Conservation (phyloP, 2,888 invertebrate species). For the Xylota segnis region DNA sequence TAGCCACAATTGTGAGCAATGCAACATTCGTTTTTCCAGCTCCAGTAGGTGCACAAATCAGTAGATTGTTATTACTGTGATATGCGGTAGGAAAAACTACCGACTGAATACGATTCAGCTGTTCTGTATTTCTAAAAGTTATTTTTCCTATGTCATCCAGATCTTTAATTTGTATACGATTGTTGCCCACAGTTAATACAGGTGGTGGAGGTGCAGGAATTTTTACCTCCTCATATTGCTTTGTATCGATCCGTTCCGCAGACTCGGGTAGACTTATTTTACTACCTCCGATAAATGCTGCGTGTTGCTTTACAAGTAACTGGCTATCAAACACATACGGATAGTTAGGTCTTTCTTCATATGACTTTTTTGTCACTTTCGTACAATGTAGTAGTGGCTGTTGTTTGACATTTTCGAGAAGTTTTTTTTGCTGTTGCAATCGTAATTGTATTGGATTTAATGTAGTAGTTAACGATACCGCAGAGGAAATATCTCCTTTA, state of each 20-base stretch:
- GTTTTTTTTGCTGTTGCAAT: slow-evolving; percentile 82
- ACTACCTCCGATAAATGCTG: slow-evolving; percentile 91
- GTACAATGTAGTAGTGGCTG: slow-evolving; percentile 81
- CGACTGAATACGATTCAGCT: slow-evolving; percentile 97
- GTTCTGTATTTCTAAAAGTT: slow-evolving; percentile 94
- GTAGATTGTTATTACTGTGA: slow-evolving; percentile 97
- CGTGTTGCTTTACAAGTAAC: slow-evolving; percentile 87
- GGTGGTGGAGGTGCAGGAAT: slow-evolving; percentile 89
- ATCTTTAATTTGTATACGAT: slow-evolving; percentile 86
- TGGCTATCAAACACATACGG: slow-evolving; percentile 96
- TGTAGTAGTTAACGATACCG: slow-evolving; percentile 85
- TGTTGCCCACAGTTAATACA: slow-evolving; percentile 87
- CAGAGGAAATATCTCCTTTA: slow-evolving; percentile 80
- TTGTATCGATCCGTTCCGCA: slow-evolving; percentile 89
- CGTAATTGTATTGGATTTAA: slow-evolving; percentile 83
- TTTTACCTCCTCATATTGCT: slow-evolving; percentile 93
- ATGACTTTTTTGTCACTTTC: slow-evolving; percentile 80
- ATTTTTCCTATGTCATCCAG: slow-evolving; percentile 92
- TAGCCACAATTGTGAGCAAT: slow-evolving; percentile 95
- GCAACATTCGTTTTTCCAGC: slow-evolving; percentile 99
- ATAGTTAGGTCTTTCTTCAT: slow-evolving; percentile 86
- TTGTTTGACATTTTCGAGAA: slow-evolving; percentile 81
- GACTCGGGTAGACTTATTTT: slow-evolving; percentile 93
- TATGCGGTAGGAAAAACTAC: slow-evolving; percentile 98
- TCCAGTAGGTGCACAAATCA: slow-evolving; percentile 99